Percentiles rank a stretch among this genome's conserved stretches.
Evolutionary conservation across 1,140 invertebrate genomes (phyloP).

Genomic region (Nasonia giraulti): DNA sequence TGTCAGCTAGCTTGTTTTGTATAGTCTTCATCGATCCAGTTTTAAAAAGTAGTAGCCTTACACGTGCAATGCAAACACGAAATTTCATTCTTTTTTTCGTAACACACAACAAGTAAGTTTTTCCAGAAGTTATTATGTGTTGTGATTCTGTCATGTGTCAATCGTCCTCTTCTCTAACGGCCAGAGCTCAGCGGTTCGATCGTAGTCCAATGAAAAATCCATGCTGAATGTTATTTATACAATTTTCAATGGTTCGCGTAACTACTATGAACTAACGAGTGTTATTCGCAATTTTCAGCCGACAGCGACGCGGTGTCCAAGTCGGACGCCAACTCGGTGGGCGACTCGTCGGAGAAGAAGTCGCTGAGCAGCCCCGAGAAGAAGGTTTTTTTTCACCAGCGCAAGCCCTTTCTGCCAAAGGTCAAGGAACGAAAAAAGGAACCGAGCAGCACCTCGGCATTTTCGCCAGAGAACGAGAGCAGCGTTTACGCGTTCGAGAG

Average conservation of each 20-base stretch:
- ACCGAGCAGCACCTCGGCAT: conserved; percentile 76
- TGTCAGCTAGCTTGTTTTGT: conserved; percentile 1
- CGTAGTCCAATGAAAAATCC: neutral
- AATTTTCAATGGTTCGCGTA: too few relatives aligned
- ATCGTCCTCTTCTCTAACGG: neutral
- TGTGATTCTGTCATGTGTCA: neutral
- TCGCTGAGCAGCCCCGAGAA: conserved; percentile 66
- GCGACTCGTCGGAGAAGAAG: conserved; percentile 63
- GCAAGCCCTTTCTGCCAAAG: conserved; percentile 75
- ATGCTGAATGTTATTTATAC: neutral
- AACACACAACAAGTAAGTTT: neutral
- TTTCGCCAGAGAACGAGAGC: conserved; percentile 82
- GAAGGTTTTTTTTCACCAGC: conserved; percentile 73
- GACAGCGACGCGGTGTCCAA: conserved; percentile 61
- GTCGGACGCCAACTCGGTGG: conserved; percentile 58
- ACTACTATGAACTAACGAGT: too few relatives aligned
- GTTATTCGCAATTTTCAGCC: conserved; percentile 34
- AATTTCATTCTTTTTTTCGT: conserved; percentile 5
- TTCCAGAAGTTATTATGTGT: neutral
- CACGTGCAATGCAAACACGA: neutral
- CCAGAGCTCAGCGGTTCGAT: neutral
- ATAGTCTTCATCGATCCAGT: neutral
- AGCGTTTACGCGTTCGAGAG: conserved; percentile 84
- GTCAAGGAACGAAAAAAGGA: conserved; percentile 72
- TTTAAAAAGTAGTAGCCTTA: neutral